Evolutionary conservation across 1,140 invertebrate genomes (phyloP).

Genomic region (Neodiprion lecontei): DNA sequence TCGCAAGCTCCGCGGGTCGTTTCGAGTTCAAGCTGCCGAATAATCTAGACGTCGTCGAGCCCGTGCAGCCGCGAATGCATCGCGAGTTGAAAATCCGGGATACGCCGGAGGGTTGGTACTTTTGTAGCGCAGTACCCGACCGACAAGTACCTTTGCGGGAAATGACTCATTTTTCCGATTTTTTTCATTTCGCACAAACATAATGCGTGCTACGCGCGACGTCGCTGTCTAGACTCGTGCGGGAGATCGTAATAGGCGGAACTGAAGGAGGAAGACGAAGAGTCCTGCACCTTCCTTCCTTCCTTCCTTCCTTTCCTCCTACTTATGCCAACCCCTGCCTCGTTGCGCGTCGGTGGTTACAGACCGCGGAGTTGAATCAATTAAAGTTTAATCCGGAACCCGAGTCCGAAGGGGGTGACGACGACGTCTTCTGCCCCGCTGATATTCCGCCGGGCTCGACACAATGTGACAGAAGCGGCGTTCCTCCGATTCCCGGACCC

Average conservation of each 20-base stretch:
- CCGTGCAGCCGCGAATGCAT: too few species aligned
- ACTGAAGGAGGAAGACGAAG: not conserved
- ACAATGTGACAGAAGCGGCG: conserved; percentile 31
- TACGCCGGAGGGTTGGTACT: too few species aligned
- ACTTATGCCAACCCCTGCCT: not conserved
- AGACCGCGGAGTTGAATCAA: conserved; percentile 60
- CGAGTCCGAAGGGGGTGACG: conserved; percentile 41
- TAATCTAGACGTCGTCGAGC: not conserved
- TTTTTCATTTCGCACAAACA: not conserved
- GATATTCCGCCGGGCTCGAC: conserved; percentile 5
- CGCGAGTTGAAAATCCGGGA: too few species aligned
- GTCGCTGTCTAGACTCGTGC: not conserved
- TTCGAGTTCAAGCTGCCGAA: conserved; percentile 2
- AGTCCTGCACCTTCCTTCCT: not conserved
- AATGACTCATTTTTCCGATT: not conserved
- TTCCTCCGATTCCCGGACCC: conserved; percentile 7
- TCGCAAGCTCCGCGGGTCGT: not conserved
- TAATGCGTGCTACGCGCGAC: not conserved
- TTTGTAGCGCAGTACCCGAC: not conserved
- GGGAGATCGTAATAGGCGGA: not conserved
- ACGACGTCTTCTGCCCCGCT: conserved; percentile 9
- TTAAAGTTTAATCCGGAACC: conserved; percentile 61
- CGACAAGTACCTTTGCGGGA: too few species aligned
- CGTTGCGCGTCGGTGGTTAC: conserved; percentile 43
- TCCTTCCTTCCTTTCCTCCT: not conserved